phyloP scores from a whole-genome alignment of 1,140 invertebrate species.

The Drosophila seguyi region DNA sequence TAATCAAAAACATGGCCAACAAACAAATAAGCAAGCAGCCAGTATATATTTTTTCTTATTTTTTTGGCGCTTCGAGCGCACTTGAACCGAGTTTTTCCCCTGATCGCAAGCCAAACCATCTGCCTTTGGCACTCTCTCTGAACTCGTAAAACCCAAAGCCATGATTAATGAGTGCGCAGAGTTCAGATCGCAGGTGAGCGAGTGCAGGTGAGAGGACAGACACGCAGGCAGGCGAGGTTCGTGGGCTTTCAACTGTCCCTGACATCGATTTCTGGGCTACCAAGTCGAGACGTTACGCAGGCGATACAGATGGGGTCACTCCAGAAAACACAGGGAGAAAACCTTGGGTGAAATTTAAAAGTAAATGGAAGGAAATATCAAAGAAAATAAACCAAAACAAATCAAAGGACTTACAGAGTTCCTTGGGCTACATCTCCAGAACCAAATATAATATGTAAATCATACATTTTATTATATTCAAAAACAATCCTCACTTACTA shows the following conservation, averaged over 20 bases:
- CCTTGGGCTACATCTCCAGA: not conserved
- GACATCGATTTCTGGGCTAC: conserved; percentile 46
- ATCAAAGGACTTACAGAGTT: not conserved
- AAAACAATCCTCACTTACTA: too few species aligned
- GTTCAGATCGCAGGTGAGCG: conserved; percentile 39
- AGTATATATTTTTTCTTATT: conserved; percentile 1
- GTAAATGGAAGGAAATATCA: not conserved
- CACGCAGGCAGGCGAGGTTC: conserved; percentile 11
- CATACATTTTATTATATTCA: fast-evolving
- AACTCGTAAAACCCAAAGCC: conserved; percentile 13
- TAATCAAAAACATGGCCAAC: conserved; percentile 27
- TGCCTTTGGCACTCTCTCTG: conserved; percentile 21
- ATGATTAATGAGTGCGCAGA: conserved; percentile 43
- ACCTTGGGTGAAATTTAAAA: not conserved
- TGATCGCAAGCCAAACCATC: conserved; percentile 29
- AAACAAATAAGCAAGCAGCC: conserved; percentile 39
- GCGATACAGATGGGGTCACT: not conserved
- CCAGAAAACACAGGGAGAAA: conserved; percentile 6
- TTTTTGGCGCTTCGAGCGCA: conserved; percentile 49
- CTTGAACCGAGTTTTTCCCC: conserved; percentile 47
- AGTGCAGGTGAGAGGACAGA: conserved; percentile 35
- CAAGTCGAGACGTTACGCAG: conserved; percentile 28
- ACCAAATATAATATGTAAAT: not conserved
- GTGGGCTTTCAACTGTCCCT: conserved; percentile 51
- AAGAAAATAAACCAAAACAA: too few species aligned